These are phyloP conservation scores for Zophobas atratus DNA, from an alignment of 1,140 invertebrate genomes.

Conservation along the genomic window DNA sequence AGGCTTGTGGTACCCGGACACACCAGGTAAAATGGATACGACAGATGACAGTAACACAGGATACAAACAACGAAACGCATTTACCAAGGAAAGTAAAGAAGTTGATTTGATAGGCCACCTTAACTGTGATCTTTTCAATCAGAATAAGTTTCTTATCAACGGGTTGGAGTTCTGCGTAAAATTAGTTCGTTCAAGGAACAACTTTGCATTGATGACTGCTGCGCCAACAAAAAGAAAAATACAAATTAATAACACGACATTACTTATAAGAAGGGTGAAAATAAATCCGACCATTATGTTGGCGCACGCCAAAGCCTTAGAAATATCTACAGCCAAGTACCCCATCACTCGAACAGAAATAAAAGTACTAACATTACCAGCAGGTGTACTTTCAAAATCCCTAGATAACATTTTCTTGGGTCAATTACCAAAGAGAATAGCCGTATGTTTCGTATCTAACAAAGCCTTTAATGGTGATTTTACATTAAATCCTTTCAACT, in stretches of 20 bases:
- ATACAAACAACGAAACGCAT: not conserved
- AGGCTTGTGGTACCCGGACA: too few relatives aligned
- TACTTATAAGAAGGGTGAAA: not conserved
- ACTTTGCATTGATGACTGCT: constrained; percentile 63
- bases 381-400: not conserved
- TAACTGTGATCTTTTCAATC: constrained; percentile 65
- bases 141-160: constrained; percentile 67
- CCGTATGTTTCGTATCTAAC: not conserved
- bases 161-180: constrained; percentile 65
- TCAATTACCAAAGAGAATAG: not conserved
- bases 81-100: not conserved
- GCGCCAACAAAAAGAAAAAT: not conserved
- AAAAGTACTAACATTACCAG: too few relatives aligned
- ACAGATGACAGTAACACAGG: not conserved
- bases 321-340: not conserved
- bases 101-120: constrained; percentile 41
- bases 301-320: not conserved
- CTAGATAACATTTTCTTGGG: not conserved
- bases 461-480: not conserved
- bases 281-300: not conserved
- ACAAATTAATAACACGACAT: not conserved
- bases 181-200: constrained; percentile 62
- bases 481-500: too few relatives aligned
- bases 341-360: not conserved
- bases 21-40: too few relatives aligned